Percentiles rank a stretch among this genome's conserved stretches.
Evolutionary conservation across 1,140 invertebrate genomes (phyloP).

Genomic region (Orchesella cincta): DNA sequence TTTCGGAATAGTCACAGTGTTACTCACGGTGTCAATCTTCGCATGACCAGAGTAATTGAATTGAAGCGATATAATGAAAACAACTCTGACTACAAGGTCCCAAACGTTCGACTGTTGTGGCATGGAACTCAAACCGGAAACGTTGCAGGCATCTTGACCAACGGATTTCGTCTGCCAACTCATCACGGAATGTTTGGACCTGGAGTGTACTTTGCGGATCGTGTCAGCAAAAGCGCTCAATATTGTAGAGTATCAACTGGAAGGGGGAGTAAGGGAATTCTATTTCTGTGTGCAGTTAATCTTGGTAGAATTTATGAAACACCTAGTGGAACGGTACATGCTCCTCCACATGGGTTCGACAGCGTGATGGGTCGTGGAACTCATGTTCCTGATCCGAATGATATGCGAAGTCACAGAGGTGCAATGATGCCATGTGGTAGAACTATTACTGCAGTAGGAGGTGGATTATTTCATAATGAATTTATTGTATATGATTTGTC

Average conservation of each 20-base stretch:
- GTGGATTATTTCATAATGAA: neutral
- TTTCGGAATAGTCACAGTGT: neutral
- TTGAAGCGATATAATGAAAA: neutral
- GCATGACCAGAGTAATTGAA: neutral
- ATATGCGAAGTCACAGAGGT: neutral
- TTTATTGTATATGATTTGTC: neutral
- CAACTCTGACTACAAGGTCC: neutral
- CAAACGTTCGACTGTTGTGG: neutral
- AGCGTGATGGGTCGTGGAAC: constrained; percentile 1
- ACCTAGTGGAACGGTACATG: neutral
- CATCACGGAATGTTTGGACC: neutral
- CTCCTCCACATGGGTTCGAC: neutral
- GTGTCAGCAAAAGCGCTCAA: neutral
- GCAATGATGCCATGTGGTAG: neutral
- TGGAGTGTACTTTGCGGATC: neutral
- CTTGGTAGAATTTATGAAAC: neutral
- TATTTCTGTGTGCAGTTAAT: neutral
- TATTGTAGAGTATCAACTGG: neutral
- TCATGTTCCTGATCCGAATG: neutral
- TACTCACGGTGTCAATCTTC: neutral
- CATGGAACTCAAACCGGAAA: neutral
- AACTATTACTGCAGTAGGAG: neutral
- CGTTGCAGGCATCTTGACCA: neutral
- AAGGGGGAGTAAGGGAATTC: neutral
- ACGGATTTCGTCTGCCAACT: neutral